Conservation (phyloP, 2,797 vertebrate species). For the Bradypodion ventrale region DNA sequence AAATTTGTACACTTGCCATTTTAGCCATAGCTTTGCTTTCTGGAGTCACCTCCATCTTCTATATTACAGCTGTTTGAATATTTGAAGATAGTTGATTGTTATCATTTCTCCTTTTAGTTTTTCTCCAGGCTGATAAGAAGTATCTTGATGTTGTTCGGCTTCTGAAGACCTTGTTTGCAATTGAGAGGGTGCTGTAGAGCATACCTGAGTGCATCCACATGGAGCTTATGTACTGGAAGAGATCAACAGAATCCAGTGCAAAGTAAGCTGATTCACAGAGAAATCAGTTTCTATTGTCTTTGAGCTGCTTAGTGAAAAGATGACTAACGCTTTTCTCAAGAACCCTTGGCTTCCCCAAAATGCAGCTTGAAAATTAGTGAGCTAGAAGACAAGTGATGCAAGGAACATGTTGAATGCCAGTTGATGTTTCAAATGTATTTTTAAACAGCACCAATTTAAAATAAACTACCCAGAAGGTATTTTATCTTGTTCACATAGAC, state of each 20-base stretch:
- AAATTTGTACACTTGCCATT: not conserved
- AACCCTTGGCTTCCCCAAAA: not conserved
- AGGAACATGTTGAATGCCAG: slow-evolving; percentile 14
- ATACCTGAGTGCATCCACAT: not conserved
- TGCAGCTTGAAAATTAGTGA: not conserved
- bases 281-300: not conserved
- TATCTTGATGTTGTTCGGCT: not conserved
- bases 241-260: not conserved
- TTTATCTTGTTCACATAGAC: slow-evolving; percentile 42
- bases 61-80: not conserved
- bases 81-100: not conserved
- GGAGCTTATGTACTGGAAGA: not conserved
- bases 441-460: slow-evolving; percentile 30
- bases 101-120: not conserved
- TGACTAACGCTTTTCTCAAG: not conserved
- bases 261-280: not conserved
- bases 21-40: not conserved
- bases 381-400: not conserved
- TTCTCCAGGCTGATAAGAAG: not conserved
- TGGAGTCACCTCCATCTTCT: not conserved
- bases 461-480: slow-evolving; percentile 7
- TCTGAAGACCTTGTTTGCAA: not conserved
- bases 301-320: not conserved
- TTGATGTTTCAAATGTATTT: slow-evolving; percentile 39
- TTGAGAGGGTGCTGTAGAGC: not conserved